Evolutionary conservation across 2,113 vertebrate genomes (phyloP).

Genomic region (Pomatorhinus ruficollis): DNA sequence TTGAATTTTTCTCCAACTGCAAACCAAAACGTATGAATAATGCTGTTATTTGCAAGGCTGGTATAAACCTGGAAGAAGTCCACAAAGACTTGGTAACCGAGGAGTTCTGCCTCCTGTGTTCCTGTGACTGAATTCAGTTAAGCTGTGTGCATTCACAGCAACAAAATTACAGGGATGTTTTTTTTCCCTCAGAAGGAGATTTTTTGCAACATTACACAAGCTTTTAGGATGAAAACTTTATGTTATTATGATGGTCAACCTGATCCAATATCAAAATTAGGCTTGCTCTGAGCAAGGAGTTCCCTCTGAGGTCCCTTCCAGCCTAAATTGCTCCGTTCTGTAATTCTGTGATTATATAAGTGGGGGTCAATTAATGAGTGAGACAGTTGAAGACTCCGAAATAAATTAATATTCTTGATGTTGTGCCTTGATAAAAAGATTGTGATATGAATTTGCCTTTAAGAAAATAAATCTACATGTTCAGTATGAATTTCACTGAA

Average conservation of each 20-base stretch:
- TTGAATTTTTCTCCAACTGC: background rate
- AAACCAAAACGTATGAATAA: conserved; percentile 14
- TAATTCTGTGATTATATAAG: background rate
- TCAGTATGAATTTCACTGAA: background rate
- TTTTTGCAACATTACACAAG: background rate
- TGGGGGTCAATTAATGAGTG: background rate
- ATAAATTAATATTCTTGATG: background rate
- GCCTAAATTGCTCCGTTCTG: background rate
- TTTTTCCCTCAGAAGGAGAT: background rate
- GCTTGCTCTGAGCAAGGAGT: background rate
- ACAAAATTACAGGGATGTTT: background rate
- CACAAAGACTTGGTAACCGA: background rate
- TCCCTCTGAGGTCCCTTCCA: background rate
- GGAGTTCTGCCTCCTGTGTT: background rate
- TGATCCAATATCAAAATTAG: background rate
- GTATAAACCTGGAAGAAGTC: conserved; percentile 9
- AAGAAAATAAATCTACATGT: background rate
- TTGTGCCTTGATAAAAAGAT: background rate
- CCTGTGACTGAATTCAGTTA: background rate
- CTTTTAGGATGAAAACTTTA: background rate
- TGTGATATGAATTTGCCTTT: background rate
- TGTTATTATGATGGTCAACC: background rate
- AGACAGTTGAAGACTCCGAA: background rate
- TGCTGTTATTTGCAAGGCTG: background rate
- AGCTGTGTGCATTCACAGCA: background rate